Evolutionary conservation across 2,888 invertebrate genomes (phyloP), one percentile per base, ranked within the genome.

Genomic region (Eubasilissa splendida): DNA sequence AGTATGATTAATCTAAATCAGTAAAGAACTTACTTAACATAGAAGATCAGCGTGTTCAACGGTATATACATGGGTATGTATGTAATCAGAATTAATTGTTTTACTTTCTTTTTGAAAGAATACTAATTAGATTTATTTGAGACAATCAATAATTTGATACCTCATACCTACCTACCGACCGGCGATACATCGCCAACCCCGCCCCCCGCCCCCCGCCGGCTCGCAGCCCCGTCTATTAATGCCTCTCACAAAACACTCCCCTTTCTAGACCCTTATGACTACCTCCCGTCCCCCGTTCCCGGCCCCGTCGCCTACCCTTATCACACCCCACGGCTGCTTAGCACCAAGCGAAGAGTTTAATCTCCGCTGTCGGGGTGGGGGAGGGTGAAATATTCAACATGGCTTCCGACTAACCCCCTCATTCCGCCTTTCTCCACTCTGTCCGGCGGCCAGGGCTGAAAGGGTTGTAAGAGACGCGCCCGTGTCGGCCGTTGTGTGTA

Each of bases 331-430:
- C 68, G 74, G 60, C 74, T 77, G 80, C 80, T 78, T 77, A 80
- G 74, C 77, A 75, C 68, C 82, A 75, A 73, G 54, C 80, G 82
- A 82, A 82, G 82, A 82, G 82, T 82, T 82, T 82, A 80, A 82
- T 82, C 82, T 80, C 79, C 79, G 42, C 77, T 63, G 42, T 12
- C 59, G 77, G 76, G 31, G 58, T 65, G 77, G 68, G 82, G 75
- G 71, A 78, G 77, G 82, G 76, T 71, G 80, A 77, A 80, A 80
- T 80, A 82, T 82, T 77, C 82, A 82, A 82, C 82, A 82, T 82
- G 82, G 82, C 82, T 80, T 80, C 82, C 82, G 79, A 80, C 82
- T 79, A 65, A 63, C 77, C 77, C 82, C 77, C 73, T 79, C 42
- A 14, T 60, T 76, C 33, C 76, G 33, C 54, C 65, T 60, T 56